Evolutionary conservation across 2,797 vertebrate genomes (phyloP), one percentile per base, ranked within the genome.

Genomic region (Rousettus madagascariensis): DNA sequence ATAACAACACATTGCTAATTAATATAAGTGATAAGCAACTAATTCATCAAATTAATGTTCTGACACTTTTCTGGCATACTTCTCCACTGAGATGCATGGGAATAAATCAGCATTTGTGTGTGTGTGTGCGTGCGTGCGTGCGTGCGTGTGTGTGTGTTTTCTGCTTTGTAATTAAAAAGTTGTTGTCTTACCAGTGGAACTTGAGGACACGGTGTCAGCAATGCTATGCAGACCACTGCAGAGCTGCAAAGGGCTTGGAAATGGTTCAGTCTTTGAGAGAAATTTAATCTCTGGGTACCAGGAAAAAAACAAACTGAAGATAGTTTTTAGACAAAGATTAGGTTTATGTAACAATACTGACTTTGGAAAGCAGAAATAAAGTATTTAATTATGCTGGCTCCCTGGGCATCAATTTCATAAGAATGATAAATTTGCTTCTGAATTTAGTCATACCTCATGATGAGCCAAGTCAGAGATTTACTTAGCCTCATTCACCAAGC

Each of bases 361-460:
- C 66, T 94, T 90, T 90, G 71, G 61, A 93, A 93, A 69, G 16
- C n/a, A 96, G 66, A 82, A 90, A 85, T 63, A 28, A 33, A 88
- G 66, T 68, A 79, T 68, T 85, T 93, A 82, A 66, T 89, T 77
- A 80, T 55, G 51, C 38, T 85, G 65, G 7, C 26, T 90, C 85
- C 38, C 59, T 43, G 71, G 91, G 55, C 57, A 88, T 59, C 36
- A 26, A 2, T 33, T 74, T 92, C 33, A 68, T 6, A 63, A 43
- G n/a, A 55, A 51, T 91, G 57, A 69, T 30, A 66, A 75, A 79
- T 24, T 49, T 61, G 26, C 22, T 24, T 72, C 38, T 83, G 33
- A 26, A 41, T 26, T 30, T 6, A 38, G 41, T 20, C 13, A 4
- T 61, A 28, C 6, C 33, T 72, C 36, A 13, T 6, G 28, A 46